These are phyloP conservation scores for Erebia palarica DNA, from an alignment of 2,888 invertebrate genomes.

Conservation along the genomic window DNA sequence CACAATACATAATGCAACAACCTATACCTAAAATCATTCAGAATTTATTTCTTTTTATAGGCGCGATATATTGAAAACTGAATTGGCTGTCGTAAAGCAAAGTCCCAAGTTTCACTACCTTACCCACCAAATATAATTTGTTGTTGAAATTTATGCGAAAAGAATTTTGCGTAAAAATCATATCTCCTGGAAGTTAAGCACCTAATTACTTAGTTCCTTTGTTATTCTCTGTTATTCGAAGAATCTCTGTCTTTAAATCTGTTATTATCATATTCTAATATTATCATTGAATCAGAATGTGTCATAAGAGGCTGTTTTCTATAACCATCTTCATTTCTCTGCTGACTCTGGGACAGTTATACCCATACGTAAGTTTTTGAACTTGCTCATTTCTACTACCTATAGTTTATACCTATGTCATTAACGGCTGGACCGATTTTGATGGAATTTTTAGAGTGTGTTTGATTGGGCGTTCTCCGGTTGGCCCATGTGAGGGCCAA, in stretches of 20 bases:
- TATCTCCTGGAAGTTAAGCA: no score
- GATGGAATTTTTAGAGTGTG: no score
- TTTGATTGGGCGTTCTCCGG: no score
- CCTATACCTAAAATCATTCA: neutral
- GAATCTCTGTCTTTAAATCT: no score
- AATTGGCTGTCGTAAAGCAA: neutral
- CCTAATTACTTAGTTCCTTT: no score
- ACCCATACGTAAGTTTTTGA: slow-evolving; percentile 16
- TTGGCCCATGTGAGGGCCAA: no score
- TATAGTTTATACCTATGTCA: neutral
- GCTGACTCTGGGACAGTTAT: neutral
- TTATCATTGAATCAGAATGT: slow-evolving; percentile 9
- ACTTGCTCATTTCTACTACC: neutral
- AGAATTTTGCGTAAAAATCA: no score
- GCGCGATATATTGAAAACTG: neutral
- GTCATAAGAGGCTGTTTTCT: neutral
- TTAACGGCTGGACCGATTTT: no score
- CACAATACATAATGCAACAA: neutral
- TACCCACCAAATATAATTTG: neutral
- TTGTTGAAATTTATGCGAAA: neutral
- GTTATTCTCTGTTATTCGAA: no score
- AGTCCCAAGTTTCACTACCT: neutral
- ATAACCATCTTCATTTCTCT: slow-evolving; percentile 1
- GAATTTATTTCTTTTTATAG: neutral
- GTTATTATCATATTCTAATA: neutral